A percentile compares a stretch with the other conserved stretches of the same genome.
Conservation (phyloP, 2,888 invertebrate genomes). For the Apodemia duryi region DNA sequence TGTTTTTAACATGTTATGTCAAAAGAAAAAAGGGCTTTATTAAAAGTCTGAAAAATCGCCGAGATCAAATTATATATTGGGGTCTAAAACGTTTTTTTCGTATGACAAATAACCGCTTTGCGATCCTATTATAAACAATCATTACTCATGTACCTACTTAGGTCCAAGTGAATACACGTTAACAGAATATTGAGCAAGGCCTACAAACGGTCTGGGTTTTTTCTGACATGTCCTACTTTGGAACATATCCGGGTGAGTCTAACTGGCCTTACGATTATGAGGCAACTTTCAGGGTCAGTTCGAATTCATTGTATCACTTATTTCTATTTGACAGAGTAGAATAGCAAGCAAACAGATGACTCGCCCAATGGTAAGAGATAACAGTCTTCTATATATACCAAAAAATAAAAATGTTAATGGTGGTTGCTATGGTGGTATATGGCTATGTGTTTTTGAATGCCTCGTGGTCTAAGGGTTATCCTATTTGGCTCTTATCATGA, state of each 20-base stretch:
- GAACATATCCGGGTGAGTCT: conserved; percentile 6
- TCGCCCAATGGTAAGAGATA: no score
- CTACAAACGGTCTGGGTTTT: conserved; percentile 3
- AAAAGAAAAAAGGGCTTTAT: background rate
- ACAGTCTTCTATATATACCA: no score
- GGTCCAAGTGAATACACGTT: background rate
- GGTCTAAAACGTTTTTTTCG: background rate
- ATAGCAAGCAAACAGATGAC: no score
- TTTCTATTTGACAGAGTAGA: background rate
- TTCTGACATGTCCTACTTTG: conserved; percentile 13
- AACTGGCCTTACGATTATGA: background rate
- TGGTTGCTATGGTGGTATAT: no score
- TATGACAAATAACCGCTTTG: conserved; percentile 1
- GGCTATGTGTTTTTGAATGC: no score
- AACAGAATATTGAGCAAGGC: conserved; percentile 7
- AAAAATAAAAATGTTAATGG: no score
- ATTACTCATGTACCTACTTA: background rate
- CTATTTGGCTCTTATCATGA: no score
- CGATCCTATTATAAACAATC: conserved; percentile 4
- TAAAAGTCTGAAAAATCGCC: no score
- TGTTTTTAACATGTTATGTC: no score
- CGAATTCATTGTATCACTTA: background rate
- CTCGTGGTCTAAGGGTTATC: no score
- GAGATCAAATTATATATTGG: no score
- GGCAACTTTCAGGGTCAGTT: background rate